Base-by-base conservation (phyloP, 2,797 vertebrate genomes). In the Luscinia megarhynchos region DNA sequence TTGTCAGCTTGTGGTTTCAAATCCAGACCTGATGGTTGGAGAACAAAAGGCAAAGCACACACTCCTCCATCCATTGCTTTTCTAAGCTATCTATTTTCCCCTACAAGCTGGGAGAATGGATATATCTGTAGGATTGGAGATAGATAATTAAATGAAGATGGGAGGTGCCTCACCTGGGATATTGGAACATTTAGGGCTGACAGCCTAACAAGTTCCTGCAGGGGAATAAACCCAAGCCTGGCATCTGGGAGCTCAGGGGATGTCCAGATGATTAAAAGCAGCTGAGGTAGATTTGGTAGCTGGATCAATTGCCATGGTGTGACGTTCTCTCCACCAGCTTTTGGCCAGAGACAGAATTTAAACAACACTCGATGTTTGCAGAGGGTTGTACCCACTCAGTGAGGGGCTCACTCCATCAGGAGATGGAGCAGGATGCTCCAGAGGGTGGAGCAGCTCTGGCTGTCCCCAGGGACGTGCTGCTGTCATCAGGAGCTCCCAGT, bases 201-300 rank as follows among this genome's bases (percentile, higher is more conserved):
- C 91, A 94, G 91, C 79, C 87, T 91, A 69, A 94, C 93, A 89
- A 89, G 93, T 61, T 95, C 87, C 94, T 94, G 91, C 75, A 85
- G 79, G 76, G 73, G 75, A 81, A 77, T 54, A 84, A 89, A 67
- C 45, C 53, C 6, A 10, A 63, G 38, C 72, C 72, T 87, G 91
- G 93, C 87, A 91, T 80, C 84, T 89, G 87, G 84, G 82, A 91
- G 75, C 82, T 91, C 78, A 38, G 84, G 84, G 68, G 34, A 68
- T 86, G 86, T 86, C 83, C n/a, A 3, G 8, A 30, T 5, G 5
- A 94, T 94, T 50, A 46, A 69, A 93, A 92, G 74, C 95, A 94
- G 90, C 74, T 92, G 88, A 93, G 66, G 43, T 15, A 94, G 46
- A 73, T 78, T 72, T 68, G 54, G 80, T 68, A 94, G 90, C 88